These are phyloP conservation scores for Oscheius sp. DNA, from an alignment of 2,888 invertebrate species.

Conservation along the genomic window DNA sequence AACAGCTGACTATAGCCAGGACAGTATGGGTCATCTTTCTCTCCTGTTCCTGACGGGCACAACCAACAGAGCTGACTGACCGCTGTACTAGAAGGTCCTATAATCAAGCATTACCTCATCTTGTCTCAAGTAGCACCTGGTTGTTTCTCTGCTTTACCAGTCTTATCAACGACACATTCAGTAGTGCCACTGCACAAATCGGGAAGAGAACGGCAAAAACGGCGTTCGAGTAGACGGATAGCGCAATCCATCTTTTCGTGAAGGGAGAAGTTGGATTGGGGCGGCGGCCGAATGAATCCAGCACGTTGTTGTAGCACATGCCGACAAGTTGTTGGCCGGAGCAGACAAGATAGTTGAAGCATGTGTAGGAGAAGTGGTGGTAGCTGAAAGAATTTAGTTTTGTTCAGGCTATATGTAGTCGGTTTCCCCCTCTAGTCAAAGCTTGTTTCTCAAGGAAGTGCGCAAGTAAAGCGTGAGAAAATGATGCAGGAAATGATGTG, in stretches of 20 bases:
- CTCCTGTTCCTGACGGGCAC: conserved; percentile 53
- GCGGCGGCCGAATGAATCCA: conserved; percentile 43
- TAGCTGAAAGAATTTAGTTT: conserved; percentile 39
- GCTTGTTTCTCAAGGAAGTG: too few relatives aligned
- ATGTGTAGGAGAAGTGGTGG: conserved; percentile 55
- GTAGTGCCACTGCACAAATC: conserved; percentile 53
- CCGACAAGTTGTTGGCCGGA: conserved; percentile 50
- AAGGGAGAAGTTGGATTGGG: conserved; percentile 48
- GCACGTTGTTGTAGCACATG: conserved; percentile 48
- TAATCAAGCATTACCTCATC: neutral
- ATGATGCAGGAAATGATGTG: too few relatives aligned
- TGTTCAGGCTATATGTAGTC: neutral
- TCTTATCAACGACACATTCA: conserved; percentile 57
- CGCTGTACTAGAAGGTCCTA: conserved; percentile 32
- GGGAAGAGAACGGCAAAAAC: conserved; percentile 54
- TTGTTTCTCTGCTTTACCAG: conserved; percentile 55
- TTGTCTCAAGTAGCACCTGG: conserved; percentile 38
- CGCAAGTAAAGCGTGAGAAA: too few relatives aligned
- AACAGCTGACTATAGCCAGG: conserved; percentile 60
- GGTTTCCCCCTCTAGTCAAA: too few relatives aligned
- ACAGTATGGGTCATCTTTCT: conserved; percentile 61
- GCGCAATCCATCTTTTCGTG: conserved; percentile 42
- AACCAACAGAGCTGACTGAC: conserved; percentile 25
- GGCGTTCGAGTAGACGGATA: conserved; percentile 43
- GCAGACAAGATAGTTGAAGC: conserved; percentile 49